Percentiles rank a stretch among this genome's conserved stretches.
Evolutionary conservation across 1,140 invertebrate species (phyloP).

Genomic region (Vanessa tameamea): DNA sequence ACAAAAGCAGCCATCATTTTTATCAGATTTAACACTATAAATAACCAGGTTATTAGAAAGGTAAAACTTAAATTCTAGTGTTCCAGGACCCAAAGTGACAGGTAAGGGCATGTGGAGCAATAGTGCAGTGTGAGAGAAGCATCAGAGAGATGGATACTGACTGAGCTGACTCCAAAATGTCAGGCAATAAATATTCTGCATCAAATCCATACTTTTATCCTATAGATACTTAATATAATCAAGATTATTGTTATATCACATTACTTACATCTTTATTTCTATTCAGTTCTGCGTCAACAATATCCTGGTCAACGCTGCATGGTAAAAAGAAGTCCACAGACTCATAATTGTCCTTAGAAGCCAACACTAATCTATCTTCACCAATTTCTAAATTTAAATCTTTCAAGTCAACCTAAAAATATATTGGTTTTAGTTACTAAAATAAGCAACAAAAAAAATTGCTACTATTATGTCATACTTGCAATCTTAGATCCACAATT

Average conservation of each 20-base stretch:
- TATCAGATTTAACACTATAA: no score
- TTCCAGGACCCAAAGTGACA: no score
- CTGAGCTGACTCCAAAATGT: no score
- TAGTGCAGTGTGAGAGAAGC: no score
- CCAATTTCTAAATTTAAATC: constrained; percentile 68
- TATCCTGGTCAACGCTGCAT: constrained; percentile 68
- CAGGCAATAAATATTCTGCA: no score
- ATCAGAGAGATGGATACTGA: no score
- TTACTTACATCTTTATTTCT: constrained; percentile 71
- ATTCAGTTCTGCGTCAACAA: constrained; percentile 67
- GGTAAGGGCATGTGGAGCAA: no score
- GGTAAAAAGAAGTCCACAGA: constrained; percentile 67
- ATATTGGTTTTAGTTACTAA: neutral
- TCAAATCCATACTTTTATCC: no score
- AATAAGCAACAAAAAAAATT: neutral
- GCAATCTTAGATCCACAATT: neutral
- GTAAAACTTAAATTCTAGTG: no score
- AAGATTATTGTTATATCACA: neutral
- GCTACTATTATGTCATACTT: neutral
- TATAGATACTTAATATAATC: no score
- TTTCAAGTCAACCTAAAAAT: constrained; percentile 63
- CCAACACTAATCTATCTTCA: constrained; percentile 66
- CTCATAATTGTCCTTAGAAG: constrained; percentile 61
- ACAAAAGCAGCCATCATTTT: no score
- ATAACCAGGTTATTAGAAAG: no score